Evolutionary conservation across 2,888 invertebrate species (phyloP), one percentile per base, ranked within the genome.

Genomic region (Athetis lepigone): DNA sequence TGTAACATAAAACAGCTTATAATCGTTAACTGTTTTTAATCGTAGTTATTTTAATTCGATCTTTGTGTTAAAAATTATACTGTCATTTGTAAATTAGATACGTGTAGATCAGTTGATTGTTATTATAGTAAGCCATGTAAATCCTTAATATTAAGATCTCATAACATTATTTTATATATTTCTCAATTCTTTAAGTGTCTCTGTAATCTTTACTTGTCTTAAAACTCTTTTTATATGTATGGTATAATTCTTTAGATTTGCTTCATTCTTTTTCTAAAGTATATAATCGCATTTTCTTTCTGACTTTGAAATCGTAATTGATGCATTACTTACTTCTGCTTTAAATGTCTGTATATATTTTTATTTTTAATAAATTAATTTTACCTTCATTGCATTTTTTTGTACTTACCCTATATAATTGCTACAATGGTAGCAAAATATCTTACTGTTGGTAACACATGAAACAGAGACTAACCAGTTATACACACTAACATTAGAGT

Each of bases 71-170:
- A 21, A 67, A 75, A 76, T 64, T 63, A 46, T 56, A 51, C 33
- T 40, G 59, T 64, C 61, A 66, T 61, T 66, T 69, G 63, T 69
- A 51, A n/a, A 51, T 68, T 64, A 75, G 65, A 64, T 56, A 62
- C 57, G 66, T 40, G 62, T 79, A 78, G 52, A 36, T 49, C 49
- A 67, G 37, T 63, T 65, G 47, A 50, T 61, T 47, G 51, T 65
- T 77, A 60, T 64, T 78, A 61, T 51, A 52, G 19, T 76, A 75
- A 79, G 77, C 16, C 65, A 78, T 61, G 45, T 77, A 55, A 76
- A 70, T 70, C 63, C 57, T 72, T 67, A 69, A 70, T 64, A 60
- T 64, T 79, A 75, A 79, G 79, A 75, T 72, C 71, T 77, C 71
- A 46, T 59, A 55, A 51, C 25, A 57, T 60, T 46, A 40, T 71